These are phyloP conservation scores for Nomada flava DNA, from an alignment of 2,888 invertebrate species.

Conservation along the genomic window DNA sequence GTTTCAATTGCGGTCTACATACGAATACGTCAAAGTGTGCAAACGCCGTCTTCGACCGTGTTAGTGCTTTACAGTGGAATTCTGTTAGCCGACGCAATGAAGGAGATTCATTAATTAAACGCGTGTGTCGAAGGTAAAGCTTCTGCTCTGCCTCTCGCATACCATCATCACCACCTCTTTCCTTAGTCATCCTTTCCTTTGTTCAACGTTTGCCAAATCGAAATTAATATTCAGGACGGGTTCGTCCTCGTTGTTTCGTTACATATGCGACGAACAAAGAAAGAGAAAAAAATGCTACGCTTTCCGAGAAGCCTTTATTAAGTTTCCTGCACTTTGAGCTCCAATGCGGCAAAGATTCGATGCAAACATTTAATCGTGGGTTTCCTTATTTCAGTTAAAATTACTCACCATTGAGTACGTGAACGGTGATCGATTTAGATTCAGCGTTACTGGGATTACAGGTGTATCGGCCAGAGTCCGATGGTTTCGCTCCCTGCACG, in stretches of 20 bases:
- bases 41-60: not conserved
- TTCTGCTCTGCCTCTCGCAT: not conserved
- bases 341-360: not conserved
- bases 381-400: slow-evolving; percentile 20
- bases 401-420: slow-evolving; percentile 95
- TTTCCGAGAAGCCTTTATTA: slow-evolving; percentile 5
- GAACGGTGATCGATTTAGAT: slow-evolving; percentile 95
- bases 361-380: not conserved
- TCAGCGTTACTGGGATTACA: slow-evolving; percentile 97
- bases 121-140: slow-evolving; percentile 16
- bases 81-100: slow-evolving; percentile 23
- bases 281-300: not conserved
- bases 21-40: not conserved
- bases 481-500: slow-evolving; percentile 93
- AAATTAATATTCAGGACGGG: slow-evolving; percentile 22
- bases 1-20: slow-evolving; percentile 7
- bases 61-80: slow-evolving; percentile 1
- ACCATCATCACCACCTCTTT: not conserved
- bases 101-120: slow-evolving; percentile 41
- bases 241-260: not conserved
- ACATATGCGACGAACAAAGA: not conserved
- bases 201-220: slow-evolving; percentile 20
- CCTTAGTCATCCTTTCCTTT: not conserved
- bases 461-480: slow-evolving; percentile 96
- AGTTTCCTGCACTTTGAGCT: not conserved